Conservation (phyloP, 2,888 invertebrate species). For the Drosophila prolongata region DNA sequence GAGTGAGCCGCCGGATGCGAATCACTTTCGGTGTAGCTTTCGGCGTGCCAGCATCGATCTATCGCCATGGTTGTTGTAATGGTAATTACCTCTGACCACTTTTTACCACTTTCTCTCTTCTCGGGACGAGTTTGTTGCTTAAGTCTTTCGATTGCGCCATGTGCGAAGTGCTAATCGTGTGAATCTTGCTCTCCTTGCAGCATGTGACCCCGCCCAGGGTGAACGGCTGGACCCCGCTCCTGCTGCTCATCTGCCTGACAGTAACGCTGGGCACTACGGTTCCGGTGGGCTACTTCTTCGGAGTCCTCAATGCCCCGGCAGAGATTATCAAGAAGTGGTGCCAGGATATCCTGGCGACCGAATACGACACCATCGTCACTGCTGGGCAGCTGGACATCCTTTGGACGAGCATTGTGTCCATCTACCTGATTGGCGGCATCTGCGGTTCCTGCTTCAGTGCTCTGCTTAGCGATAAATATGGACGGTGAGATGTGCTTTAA, state of each 20-base stretch:
- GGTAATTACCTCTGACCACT: constrained; percentile 38
- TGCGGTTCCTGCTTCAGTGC: constrained; percentile 93
- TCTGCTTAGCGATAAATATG: constrained; percentile 89
- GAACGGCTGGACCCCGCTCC: constrained; percentile 77
- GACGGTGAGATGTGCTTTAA: constrained; percentile 85
- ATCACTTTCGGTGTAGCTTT: constrained; percentile 35
- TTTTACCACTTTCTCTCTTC: constrained; percentile 7
- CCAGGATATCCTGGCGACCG: constrained; percentile 87
- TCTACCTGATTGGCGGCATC: constrained; percentile 95
- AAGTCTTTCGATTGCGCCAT: constrained; percentile 60
- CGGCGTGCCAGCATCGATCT: constrained; percentile 23
- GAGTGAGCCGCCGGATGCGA: constrained; percentile 18
- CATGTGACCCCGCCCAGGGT: constrained; percentile 40
- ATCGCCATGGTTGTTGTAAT: constrained; percentile 49
- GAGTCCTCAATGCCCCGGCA: constrained; percentile 93
- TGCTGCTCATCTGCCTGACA: constrained; percentile 88
- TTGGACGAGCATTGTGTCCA: constrained; percentile 93
- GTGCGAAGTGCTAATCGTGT: constrained; percentile 3
- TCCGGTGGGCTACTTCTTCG: constrained; percentile 93
- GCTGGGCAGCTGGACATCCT: constrained; percentile 87
- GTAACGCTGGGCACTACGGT: constrained; percentile 91
- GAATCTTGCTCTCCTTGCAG: constrained; percentile 39
- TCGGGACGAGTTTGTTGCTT: constrained; percentile 60
- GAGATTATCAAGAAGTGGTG: constrained; percentile 89
- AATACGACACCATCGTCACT: constrained; percentile 86